Evolutionary conservation across 1,140 invertebrate genomes (phyloP).

Genomic region (Drosophila tsacasi): DNA sequence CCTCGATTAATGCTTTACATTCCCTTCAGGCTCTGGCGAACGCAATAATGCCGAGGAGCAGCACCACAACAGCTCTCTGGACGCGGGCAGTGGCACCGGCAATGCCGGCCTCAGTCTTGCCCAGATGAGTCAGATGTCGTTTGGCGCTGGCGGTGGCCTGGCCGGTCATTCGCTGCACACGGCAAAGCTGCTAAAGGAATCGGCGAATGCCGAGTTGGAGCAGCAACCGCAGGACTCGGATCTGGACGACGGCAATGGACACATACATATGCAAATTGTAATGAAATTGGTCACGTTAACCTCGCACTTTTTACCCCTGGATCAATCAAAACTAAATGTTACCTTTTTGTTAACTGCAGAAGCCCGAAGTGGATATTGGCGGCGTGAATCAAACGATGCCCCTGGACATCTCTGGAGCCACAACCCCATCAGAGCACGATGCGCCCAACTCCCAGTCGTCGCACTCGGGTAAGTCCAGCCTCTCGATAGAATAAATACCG

Average conservation of each 20-base stretch:
- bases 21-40: slow-evolving; percentile 86
- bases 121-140: slow-evolving; percentile 84
- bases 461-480: slow-evolving; percentile 76
- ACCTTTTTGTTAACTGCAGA: slow-evolving; percentile 59
- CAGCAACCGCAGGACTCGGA: slow-evolving; percentile 82
- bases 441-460: slow-evolving; percentile 84
- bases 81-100: slow-evolving; percentile 62
- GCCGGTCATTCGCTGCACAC: slow-evolving; percentile 75
- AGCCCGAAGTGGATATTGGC: slow-evolving; percentile 83
- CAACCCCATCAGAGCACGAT: slow-evolving; percentile 84
- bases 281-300: slow-evolving; percentile 80
- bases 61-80: slow-evolving; percentile 83
- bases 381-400: slow-evolving; percentile 83
- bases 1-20: neutral
- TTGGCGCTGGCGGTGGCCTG: slow-evolving; percentile 62
- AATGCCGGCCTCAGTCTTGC: slow-evolving; percentile 77
- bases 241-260: slow-evolving; percentile 78
- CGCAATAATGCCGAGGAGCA: slow-evolving; percentile 86
- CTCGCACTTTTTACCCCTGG: neutral
- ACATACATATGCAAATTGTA: slow-evolving; percentile 85
- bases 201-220: slow-evolving; percentile 72
- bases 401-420: slow-evolving; percentile 83
- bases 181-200: slow-evolving; percentile 80
- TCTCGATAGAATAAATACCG: neutral
- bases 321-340: slow-evolving; percentile 46